These are phyloP conservation scores for Corydoras sp. DNA, from an alignment of 2,113 vertebrate species.

Conservation along the genomic window DNA sequence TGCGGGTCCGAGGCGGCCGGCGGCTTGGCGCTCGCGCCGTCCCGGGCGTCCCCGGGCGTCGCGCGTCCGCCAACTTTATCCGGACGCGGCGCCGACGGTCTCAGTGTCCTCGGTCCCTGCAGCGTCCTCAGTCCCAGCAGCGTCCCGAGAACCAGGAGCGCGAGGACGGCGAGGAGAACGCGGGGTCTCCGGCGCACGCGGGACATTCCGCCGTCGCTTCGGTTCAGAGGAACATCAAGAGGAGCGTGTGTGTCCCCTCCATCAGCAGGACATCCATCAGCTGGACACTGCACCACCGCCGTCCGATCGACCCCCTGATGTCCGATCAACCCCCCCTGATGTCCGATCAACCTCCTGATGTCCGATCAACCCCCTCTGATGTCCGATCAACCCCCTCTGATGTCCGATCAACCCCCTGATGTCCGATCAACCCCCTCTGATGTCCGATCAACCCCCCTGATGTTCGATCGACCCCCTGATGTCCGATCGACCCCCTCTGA, in stretches of 20 bases:
- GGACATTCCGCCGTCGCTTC: not conserved
- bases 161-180: constrained; percentile 77
- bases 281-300: no score
- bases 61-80: constrained; percentile 56
- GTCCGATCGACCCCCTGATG: no score
- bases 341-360: no score
- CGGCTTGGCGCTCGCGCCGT: constrained; percentile 59
- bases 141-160: constrained; percentile 81
- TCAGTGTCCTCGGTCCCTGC: constrained; percentile 48
- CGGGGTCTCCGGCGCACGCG: constrained; percentile 75
- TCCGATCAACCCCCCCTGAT: no score
- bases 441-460: no score
- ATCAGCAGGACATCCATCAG: not conserved
- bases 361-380: no score
- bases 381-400: no score
- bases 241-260: no score
- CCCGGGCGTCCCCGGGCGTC: constrained; percentile 25
- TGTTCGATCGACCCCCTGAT: no score
- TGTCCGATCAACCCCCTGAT: no score
- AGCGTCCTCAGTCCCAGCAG: constrained; percentile 74
- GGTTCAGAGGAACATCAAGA: not conserved
- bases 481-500: no score
- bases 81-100: constrained; percentile 44
- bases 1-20: constrained; percentile 58
- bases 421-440: no score